phyloP scores from a whole-genome alignment of 2,888 invertebrate genomes.

The Hydrotaea cyrtoneurina region DNA sequence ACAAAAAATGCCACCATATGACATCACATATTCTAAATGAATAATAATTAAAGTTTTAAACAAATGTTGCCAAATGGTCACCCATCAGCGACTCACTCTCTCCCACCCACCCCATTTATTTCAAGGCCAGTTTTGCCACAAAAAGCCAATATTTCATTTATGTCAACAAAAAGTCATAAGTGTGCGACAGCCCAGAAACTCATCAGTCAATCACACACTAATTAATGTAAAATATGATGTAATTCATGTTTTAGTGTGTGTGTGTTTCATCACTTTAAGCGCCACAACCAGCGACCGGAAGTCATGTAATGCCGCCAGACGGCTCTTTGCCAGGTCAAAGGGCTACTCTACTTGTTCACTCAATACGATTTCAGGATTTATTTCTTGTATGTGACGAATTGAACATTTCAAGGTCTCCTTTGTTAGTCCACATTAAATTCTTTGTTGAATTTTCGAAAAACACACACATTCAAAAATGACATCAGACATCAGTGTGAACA shows the following conservation, averaged over 20 bases:
- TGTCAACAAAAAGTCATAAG: not conserved
- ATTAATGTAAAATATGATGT: constrained; percentile 14
- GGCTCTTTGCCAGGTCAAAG: too few species aligned
- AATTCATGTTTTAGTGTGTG: not conserved
- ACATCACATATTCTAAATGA: constrained; percentile 11
- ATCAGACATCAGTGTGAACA: constrained; percentile 34
- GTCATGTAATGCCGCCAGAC: not conserved
- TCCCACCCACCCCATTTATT: not conserved
- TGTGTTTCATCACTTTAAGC: not conserved
- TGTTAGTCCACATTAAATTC: not conserved
- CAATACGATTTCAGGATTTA: not conserved
- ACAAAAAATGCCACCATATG: constrained; percentile 13
- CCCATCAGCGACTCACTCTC: not conserved
- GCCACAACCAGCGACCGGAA: not conserved
- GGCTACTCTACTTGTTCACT: too few species aligned
- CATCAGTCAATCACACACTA: not conserved
- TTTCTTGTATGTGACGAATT: not conserved
- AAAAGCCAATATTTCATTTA: not conserved
- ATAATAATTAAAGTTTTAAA: not conserved
- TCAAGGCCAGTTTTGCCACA: not conserved
- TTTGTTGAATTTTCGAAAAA: not conserved
- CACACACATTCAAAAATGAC: constrained; percentile 5
- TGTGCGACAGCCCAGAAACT: not conserved
- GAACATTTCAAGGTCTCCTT: not conserved
- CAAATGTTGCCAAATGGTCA: constrained; percentile 4